Evolutionary conservation across 2,888 invertebrate species (phyloP).

Genomic region (Lypha dubia): DNA sequence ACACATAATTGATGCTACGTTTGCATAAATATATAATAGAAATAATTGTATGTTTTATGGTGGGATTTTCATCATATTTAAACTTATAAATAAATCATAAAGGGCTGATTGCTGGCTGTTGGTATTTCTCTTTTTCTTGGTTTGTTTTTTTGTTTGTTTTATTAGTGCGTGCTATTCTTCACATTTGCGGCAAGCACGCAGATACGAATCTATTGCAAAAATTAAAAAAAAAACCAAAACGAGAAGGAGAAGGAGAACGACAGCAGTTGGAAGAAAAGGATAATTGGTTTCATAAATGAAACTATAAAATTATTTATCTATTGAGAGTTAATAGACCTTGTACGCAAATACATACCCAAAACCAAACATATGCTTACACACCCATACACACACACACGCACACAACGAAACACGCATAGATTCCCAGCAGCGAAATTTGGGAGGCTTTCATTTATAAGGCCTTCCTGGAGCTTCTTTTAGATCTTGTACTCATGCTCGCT

Average conservation of each 20-base stretch:
- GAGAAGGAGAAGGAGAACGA: too few species aligned
- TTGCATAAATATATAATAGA: background rate
- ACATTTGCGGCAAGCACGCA: conserved; percentile 59
- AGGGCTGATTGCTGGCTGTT: conserved; percentile 28
- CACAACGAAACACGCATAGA: too few species aligned
- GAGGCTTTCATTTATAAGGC: too few species aligned
- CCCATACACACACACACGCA: background rate
- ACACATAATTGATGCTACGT: background rate
- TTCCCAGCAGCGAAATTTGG: too few species aligned
- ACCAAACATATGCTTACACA: conserved; percentile 7
- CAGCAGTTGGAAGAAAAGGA: conserved; percentile 48
- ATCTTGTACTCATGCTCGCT: too few species aligned
- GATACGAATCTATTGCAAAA: conserved; percentile 29
- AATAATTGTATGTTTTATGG: conserved; percentile 18
- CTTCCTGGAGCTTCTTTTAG: too few species aligned
- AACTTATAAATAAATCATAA: conserved; percentile 62
- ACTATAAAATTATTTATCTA: conserved; percentile 68
- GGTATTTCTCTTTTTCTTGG: conserved; percentile 39
- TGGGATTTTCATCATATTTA: conserved; percentile 61
- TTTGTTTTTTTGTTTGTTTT: conserved; percentile 55
- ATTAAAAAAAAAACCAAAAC: background rate
- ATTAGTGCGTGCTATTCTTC: conserved; percentile 18
- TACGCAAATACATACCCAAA: conserved; percentile 32
- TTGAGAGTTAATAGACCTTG: conserved; percentile 63
- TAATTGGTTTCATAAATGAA: conserved; percentile 70